phyloP scores from a whole-genome alignment of 1,140 invertebrate species.

The Drosophila ironensis region DNA sequence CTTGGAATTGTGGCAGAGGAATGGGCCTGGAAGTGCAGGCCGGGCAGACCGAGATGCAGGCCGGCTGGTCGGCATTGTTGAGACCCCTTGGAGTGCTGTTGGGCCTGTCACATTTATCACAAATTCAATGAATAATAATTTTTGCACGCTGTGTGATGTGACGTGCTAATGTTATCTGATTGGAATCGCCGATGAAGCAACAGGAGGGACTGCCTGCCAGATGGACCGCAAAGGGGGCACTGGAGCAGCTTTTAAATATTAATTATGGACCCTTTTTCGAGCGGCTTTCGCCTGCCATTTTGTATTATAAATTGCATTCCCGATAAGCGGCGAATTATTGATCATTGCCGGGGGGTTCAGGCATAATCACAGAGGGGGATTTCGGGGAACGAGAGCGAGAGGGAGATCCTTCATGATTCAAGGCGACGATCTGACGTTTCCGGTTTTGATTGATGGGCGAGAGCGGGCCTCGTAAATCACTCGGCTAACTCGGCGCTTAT shows the following conservation, averaged over 20 bases:
- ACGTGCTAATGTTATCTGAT: constrained; percentile 81
- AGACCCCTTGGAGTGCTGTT: constrained; percentile 59
- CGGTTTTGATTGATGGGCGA: constrained; percentile 55
- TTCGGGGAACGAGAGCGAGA: constrained; percentile 8
- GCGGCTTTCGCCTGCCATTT: constrained; percentile 69
- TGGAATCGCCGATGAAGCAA: constrained; percentile 74
- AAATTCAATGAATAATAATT: constrained; percentile 82
- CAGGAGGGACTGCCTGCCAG: constrained; percentile 23
- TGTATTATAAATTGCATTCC: constrained; percentile 75
- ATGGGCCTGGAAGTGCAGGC: constrained; percentile 15
- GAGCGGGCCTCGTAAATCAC: constrained; percentile 34
- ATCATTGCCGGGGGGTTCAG: constrained; percentile 8
- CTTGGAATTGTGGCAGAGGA: not conserved
- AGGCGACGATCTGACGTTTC: constrained; percentile 54
- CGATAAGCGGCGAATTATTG: constrained; percentile 73
- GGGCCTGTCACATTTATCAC: constrained; percentile 81
- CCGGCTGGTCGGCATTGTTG: constrained; percentile 24
- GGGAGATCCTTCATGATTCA: constrained; percentile 29
- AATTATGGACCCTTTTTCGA: constrained; percentile 62
- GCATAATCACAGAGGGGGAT: not conserved
- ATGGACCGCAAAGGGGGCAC: not conserved
- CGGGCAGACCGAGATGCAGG: not conserved
- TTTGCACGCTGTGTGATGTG: constrained; percentile 80
- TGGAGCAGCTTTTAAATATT: constrained; percentile 67
- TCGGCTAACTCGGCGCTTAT: constrained; percentile 35